Conservation (phyloP, 2,113 vertebrate species). For the Phoenicopterus ruber region DNA sequence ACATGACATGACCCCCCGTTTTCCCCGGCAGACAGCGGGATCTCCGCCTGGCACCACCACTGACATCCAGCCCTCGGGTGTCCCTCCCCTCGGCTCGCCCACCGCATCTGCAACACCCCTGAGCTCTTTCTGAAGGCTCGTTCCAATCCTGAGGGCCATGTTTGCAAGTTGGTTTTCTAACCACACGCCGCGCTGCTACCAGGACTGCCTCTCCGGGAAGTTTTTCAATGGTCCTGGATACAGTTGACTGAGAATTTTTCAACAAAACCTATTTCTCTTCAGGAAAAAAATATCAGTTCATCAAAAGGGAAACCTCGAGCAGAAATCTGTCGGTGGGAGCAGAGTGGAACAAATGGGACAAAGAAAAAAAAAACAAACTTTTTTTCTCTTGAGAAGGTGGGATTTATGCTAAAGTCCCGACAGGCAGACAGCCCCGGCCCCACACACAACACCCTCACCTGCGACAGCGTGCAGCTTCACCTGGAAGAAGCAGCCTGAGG, state of each 20-base stretch:
- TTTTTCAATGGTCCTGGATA: neutral
- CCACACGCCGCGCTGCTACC: neutral
- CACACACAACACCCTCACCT: neutral
- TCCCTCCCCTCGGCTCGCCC: neutral
- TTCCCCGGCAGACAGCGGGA: neutral
- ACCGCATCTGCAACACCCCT: fast-evolving
- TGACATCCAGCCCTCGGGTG: neutral
- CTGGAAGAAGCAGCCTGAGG: neutral
- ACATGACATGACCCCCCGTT: fast-evolving
- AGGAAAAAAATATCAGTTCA: neutral
- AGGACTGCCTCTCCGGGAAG: neutral
- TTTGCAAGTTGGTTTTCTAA: neutral
- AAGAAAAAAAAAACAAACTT: neutral
- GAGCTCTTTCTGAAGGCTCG: neutral
- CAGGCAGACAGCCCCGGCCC: neutral
- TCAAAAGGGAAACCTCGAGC: neutral
- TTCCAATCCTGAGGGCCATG: fast-evolving
- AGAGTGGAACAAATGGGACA: neutral
- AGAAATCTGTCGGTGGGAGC: neutral
- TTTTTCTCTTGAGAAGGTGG: neutral
- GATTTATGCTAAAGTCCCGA: neutral
- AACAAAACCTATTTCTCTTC: neutral
- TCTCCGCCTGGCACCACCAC: fast-evolving
- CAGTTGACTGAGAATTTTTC: neutral
- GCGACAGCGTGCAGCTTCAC: neutral